Evolutionary conservation across 1,140 invertebrate species (phyloP), one percentile per base, ranked within the genome.

Genomic region (Chrysoperla carnea): DNA sequence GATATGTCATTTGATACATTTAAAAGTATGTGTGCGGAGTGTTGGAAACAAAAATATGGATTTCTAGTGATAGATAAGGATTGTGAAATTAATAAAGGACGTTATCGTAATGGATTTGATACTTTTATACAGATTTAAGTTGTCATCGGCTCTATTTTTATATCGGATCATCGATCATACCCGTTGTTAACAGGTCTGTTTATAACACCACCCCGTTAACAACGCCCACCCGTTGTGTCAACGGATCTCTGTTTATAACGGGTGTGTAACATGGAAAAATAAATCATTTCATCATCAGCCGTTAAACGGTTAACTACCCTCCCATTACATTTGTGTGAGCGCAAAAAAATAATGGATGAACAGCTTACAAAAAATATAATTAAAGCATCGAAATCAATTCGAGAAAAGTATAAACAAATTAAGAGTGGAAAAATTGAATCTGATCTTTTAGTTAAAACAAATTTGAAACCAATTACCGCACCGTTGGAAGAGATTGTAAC

Each of bases 1-100:
- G 40, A 48, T 40, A 48, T 48, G 46, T 29, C 14, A 8, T 51
- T 45, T 42, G n/a, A 37, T 31, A 12, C 47, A 29, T 52, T 54
- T 41, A 43, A 43, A 29, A 12, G 48, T 4, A 41, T 54, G 27
- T 54, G 50, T 37, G 36, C 38, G 4, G 35, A 14, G 6, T 49
- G 44, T 29, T 53, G 50, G 48, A 46, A 48, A 27, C 15, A 42
- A 23, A 23, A 23, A 23, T 23, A 40, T 46, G 44, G 44, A n/a
- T 50, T 51, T 29, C 1, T 50, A 41, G 37, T 46, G 1, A 52
- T 50, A 17, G 44, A 47, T 36, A 52, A 50, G 42, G 46, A 52
- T 33, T 45, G 44, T 33, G 38, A 48, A n/a, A n/a, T 50, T 8
- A 41, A 50, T 44, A 17, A 45, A 28, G 49, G 47, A 8, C 31